These are phyloP conservation scores for Eupithecia centaureata DNA, from an alignment of 2,888 invertebrate genomes.

Conservation along the genomic window DNA sequence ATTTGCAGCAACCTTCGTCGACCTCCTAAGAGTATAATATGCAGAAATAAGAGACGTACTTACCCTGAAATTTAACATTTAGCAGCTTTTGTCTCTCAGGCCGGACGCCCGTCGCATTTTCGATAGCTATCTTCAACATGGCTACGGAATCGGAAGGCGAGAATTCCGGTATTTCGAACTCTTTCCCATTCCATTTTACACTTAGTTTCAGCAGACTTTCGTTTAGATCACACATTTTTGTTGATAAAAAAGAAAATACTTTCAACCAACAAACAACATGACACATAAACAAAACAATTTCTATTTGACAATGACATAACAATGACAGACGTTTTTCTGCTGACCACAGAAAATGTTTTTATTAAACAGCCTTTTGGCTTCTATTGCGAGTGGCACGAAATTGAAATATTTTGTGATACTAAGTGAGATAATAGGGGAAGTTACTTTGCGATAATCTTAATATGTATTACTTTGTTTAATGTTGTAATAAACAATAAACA, in stretches of 20 bases:
- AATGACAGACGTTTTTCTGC: background rate
- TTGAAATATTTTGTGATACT: background rate
- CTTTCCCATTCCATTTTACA: conserved; percentile 97
- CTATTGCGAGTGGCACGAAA: background rate
- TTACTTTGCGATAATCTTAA: too few species aligned
- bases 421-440: too few species aligned
- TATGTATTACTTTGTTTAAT: too few species aligned
- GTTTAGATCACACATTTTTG: conserved; percentile 79
- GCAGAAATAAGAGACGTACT: conserved; percentile 43
- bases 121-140: conserved; percentile 92
- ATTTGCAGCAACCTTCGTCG: background rate
- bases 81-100: conserved; percentile 97
- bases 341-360: background rate
- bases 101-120: conserved; percentile 93
- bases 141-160: conserved; percentile 91
- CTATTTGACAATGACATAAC: conserved; percentile 17
- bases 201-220: conserved; percentile 83
- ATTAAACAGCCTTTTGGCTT: background rate
- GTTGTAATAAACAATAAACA: too few species aligned
- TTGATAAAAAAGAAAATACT: conserved; percentile 46
- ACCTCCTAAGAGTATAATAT: conserved; percentile 22
- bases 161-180: conserved; percentile 90
- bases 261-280: conserved; percentile 54
- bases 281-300: conserved; percentile 64
- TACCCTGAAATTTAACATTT: conserved; percentile 96